phyloP scores from a whole-genome alignment of 2,797 vertebrate genomes.

The Meda fulgida region DNA sequence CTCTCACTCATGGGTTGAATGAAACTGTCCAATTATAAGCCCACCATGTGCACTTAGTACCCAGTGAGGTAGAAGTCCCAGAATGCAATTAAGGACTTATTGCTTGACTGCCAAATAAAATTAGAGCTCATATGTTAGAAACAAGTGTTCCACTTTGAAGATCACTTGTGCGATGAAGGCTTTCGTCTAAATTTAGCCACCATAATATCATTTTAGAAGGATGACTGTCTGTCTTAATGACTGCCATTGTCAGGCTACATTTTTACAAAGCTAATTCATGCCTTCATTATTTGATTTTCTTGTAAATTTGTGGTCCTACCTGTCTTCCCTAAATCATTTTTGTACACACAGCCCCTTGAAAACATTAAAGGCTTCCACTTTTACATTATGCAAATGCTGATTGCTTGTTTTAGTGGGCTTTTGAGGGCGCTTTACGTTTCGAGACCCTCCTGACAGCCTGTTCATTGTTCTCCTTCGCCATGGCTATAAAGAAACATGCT shows the following conservation, averaged over 20 bases:
- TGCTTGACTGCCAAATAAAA: slow-evolving; percentile 13
- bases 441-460: slow-evolving; percentile 66
- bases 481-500: slow-evolving; percentile 69
- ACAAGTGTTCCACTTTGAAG: slow-evolving; percentile 29
- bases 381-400: slow-evolving; percentile 27
- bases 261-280: not conserved
- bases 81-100: slow-evolving; percentile 8
- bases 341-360: slow-evolving; percentile 22
- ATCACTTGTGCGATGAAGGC: slow-evolving; percentile 7
- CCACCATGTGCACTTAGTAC: slow-evolving; percentile 41
- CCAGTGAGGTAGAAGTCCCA: not conserved
- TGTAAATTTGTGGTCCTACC: not conserved
- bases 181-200: slow-evolving; percentile 28
- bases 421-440: slow-evolving; percentile 65
- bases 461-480: slow-evolving; percentile 70
- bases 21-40: slow-evolving; percentile 44
- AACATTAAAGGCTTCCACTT: slow-evolving; percentile 41
- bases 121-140: slow-evolving; percentile 14
- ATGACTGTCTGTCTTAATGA: slow-evolving; percentile 14
- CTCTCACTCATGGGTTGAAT: slow-evolving; percentile 13
- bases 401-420: slow-evolving; percentile 59
- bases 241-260: not conserved
- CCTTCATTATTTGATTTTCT: not conserved
- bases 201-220: slow-evolving; percentile 18
- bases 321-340: not conserved